Base-by-base conservation (phyloP, 1,140 invertebrate genomes). In the Riptortus pedestris region DNA sequence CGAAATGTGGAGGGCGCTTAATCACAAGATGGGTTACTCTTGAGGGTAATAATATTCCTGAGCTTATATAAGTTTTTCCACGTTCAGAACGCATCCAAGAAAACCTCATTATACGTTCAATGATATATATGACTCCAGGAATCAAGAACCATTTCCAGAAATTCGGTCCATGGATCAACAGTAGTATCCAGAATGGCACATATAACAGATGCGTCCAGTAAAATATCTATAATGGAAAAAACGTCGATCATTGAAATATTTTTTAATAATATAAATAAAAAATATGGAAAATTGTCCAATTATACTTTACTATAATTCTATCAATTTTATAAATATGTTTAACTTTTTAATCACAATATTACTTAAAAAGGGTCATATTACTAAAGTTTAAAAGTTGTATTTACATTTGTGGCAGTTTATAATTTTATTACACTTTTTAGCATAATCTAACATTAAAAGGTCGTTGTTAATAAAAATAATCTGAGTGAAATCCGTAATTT, bases 101-200 rank as follows among this genome's bases (percentile, higher is more conserved):
- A 1, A 87, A 72, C 55, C 86, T 76, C 47, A 84, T 74, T 2
- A 89, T 76, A 51, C 88, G 80, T 76, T 98, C 93, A 0, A 91
- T 74, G 0, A 88, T 52, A 72, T 90, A 96, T 0, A 95, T 77
- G 0, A 85, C 68, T 0, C 90, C 91, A 0, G 93, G 93, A 1
- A 84, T 74, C 12, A 95, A 74, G 71, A 96, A 92, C 93, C 93
- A 97, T 74, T 91, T 93, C 93, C 93, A 97, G 74, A 95, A 97
- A 71, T 90, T 91, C 0, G 91, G 90, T 0, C 84, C 91, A 73
- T 98, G 94, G 31, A 96, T 77, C 20, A 96, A 83, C 2, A 87
- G 76, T 0, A 96, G 74, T 28, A 92, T 77, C 88, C 87, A 95
- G 72, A 94, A 96, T 0, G 88, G 86, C 16, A 95, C 77, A 73